These are phyloP conservation scores for Pyrocoelia pectoralis DNA, from an alignment of 2,888 invertebrate species.

Conservation along the genomic window DNA sequence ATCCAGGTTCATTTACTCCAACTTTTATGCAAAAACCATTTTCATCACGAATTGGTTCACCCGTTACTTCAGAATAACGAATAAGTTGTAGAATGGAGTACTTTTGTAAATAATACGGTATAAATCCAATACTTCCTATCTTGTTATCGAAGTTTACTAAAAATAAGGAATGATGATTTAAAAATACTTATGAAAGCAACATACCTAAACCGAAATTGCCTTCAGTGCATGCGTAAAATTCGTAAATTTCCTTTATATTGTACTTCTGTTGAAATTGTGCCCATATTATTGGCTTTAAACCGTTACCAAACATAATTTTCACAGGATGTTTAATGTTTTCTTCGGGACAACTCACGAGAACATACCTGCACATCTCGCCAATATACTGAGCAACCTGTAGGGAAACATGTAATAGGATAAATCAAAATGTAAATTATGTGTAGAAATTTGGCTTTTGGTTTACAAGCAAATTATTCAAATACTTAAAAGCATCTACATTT, in stretches of 20 bases:
- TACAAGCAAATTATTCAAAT: too few species aligned
- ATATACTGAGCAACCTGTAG: constrained; percentile 63
- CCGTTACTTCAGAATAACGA: constrained; percentile 71
- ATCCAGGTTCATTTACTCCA: constrained; percentile 85
- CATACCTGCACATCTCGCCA: constrained; percentile 88
- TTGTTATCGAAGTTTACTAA: constrained; percentile 90
- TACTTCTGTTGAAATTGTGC: constrained; percentile 61
- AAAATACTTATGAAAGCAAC: background rate
- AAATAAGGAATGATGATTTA: constrained; percentile 47
- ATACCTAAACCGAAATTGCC: constrained; percentile 92
- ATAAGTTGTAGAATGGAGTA: constrained; percentile 74
- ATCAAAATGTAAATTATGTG: too few species aligned
- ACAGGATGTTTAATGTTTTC: constrained; percentile 1
- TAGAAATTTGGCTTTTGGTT: too few species aligned
- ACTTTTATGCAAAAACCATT: constrained; percentile 81
- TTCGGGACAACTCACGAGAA: constrained; percentile 64
- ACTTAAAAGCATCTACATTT: too few species aligned
- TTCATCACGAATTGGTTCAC: constrained; percentile 75
- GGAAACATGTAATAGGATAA: too few species aligned
- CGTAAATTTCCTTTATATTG: constrained; percentile 70
- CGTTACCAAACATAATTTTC: constrained; percentile 3
- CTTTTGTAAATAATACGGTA: constrained; percentile 68
- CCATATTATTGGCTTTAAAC: constrained; percentile 12
- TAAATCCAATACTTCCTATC: constrained; percentile 91
- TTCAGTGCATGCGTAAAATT: constrained; percentile 97